A percentile compares a stretch with the other conserved stretches of the same genome.
Conservation (phyloP, 1,140 invertebrate genomes). For the Drosophila kurseongensis region DNA sequence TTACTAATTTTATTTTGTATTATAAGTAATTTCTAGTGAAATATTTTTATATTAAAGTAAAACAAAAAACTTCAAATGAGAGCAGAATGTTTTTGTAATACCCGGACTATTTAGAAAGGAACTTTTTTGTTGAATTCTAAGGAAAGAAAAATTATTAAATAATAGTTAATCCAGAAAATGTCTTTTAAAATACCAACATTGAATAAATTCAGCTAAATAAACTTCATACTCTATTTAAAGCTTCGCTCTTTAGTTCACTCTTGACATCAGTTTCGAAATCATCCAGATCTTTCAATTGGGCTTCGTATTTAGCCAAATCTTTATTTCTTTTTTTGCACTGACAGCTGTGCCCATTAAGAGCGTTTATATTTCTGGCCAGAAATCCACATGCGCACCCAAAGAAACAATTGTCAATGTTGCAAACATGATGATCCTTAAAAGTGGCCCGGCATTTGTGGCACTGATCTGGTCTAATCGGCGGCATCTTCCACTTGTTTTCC, state of each 20-base stretch:
- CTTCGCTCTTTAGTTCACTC: too few relatives aligned
- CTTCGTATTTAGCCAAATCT: background rate
- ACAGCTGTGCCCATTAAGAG: background rate
- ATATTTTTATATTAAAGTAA: too few relatives aligned
- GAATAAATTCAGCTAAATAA: too few relatives aligned
- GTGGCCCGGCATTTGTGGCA: background rate
- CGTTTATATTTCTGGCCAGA: background rate
- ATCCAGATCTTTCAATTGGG: background rate
- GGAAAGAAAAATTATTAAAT: background rate
- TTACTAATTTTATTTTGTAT: too few relatives aligned
- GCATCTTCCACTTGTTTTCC: background rate
- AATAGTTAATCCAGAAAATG: too few relatives aligned
- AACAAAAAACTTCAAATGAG: background rate
- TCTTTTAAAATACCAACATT: too few relatives aligned
- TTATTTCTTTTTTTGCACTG: background rate
- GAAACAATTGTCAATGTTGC: background rate
- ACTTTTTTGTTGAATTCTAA: background rate
- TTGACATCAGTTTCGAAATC: too few relatives aligned
- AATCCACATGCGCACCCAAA: background rate
- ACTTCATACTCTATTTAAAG: too few relatives aligned
- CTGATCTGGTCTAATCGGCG: background rate
- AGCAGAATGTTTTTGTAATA: background rate
- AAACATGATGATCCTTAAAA: background rate
- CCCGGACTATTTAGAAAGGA: background rate
- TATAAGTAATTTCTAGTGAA: too few relatives aligned